Conservation (phyloP, 1,140 invertebrate genomes). For the Formica exsecta region DNA sequence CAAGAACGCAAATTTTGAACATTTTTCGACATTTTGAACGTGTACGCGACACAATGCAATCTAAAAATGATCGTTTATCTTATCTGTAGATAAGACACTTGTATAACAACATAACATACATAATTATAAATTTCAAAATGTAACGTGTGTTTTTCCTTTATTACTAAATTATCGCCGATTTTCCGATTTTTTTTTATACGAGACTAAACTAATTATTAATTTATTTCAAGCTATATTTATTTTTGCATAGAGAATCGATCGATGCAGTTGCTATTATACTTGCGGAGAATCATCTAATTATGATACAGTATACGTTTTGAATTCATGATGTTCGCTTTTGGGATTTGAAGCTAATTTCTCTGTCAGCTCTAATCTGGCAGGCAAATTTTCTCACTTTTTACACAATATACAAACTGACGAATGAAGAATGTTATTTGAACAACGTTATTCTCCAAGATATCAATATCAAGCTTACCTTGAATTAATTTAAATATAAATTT, state of each 20-base stretch:
- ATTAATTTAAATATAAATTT: background rate
- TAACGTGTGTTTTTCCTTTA: background rate
- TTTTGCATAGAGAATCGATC: background rate
- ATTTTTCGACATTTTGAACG: background rate
- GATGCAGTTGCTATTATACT: background rate
- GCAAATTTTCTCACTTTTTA: background rate
- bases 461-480: too few species aligned
- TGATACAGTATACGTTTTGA: background rate
- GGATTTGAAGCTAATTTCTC: background rate
- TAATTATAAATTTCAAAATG: background rate
- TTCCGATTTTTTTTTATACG: background rate
- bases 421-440: background rate
- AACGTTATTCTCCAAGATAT: background rate
- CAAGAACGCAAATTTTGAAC: background rate
- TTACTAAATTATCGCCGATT: background rate
- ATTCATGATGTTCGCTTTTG: background rate
- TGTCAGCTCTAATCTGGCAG: background rate
- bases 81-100: background rate
- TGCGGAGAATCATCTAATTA: background rate
- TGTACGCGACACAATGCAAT: background rate
- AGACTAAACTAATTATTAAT: background rate
- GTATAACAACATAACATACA: background rate
- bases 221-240: background rate
- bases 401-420: background rate
- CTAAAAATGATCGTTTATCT: constrained; percentile 30